Evolutionary conservation across 2,113 vertebrate genomes (phyloP).

Genomic region (Tupaia tana): DNA sequence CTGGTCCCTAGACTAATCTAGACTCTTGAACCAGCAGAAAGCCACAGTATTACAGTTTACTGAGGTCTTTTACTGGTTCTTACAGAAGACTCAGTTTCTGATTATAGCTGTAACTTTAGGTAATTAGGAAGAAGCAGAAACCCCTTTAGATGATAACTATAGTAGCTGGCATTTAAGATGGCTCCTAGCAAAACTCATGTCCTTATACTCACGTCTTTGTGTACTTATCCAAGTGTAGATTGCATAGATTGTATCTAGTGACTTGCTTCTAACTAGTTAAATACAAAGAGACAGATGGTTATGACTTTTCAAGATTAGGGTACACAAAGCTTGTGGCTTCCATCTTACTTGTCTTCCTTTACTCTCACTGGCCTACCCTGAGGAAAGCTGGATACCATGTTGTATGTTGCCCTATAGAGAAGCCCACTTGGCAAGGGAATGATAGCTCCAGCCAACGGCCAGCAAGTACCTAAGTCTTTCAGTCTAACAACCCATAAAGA

Average conservation of each 20-base stretch:
- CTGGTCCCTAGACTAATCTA: background rate
- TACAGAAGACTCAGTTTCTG: conserved; percentile 23
- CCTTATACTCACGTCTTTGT: background rate
- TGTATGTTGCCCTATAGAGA: background rate
- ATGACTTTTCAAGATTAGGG: background rate
- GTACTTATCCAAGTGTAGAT: background rate
- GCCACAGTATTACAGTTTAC: background rate
- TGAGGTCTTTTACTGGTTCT: conserved; percentile 34
- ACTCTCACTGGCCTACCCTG: background rate
- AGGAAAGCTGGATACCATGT: background rate
- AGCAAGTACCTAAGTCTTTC: background rate
- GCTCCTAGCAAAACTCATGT: background rate
- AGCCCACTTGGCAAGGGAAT: background rate
- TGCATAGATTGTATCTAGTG: background rate
- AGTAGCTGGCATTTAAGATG: background rate
- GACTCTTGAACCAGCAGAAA: background rate
- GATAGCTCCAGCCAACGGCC: background rate
- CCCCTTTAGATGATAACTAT: background rate
- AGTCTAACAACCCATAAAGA: background rate
- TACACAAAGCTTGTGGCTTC: background rate
- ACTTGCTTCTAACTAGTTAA: conserved; percentile 10
- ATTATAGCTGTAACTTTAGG: background rate
- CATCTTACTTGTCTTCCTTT: background rate
- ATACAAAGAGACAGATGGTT: background rate
- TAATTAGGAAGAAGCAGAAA: background rate